Evolutionary conservation across 2,888 invertebrate species (phyloP), one percentile per base, ranked within the genome.

Genomic region (Sturmia bella): DNA sequence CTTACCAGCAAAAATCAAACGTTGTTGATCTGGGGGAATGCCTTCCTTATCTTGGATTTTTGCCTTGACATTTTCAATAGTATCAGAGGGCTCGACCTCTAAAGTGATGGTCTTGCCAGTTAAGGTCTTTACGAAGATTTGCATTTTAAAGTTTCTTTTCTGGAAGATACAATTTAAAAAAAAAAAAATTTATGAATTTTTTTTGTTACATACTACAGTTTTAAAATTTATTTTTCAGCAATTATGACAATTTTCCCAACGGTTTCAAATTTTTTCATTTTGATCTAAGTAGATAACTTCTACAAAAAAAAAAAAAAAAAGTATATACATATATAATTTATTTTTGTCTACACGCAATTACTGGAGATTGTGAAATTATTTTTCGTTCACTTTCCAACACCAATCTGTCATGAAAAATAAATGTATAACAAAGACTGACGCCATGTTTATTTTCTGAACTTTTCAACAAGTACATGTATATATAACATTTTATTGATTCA

Each of bases 21-120:
- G 87, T 76, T 88, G 88, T 79, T 88, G 88, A 74, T 88, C 88
- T 88, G 88, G 88, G 3, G 88, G 88, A 75, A 88, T 88, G n/a
- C 88, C 88, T 83, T 88, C 88, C 84, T 88, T 88, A 77, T 88
- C 88, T 41, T 88, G 88, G 64, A 87, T 88, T 86, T 88, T 48
- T 39, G 87, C 87, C 70, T 87, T 87, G 0, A 87, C 87, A 52
- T 87, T 87, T 73, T 87, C 87, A 21, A 87, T 84, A 12, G 84
- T 84, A 78, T 86, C 77, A 32, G 77, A 70, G 32, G 88, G 88
- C 48, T 88, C 88, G 9, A 88, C 88, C 78, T 88, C 88, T 80
- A 88, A 84, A 13, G 88, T 88, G 73, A 88, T 88, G 83, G 88
- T 88, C 27, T 89, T 89, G 24, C 89, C 89, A 50, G 89, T 89